These are phyloP conservation scores for Axinella damicornis DNA, from an alignment of 37 sponge, comb jelly and placozoan genomes.

Conservation along the genomic window DNA sequence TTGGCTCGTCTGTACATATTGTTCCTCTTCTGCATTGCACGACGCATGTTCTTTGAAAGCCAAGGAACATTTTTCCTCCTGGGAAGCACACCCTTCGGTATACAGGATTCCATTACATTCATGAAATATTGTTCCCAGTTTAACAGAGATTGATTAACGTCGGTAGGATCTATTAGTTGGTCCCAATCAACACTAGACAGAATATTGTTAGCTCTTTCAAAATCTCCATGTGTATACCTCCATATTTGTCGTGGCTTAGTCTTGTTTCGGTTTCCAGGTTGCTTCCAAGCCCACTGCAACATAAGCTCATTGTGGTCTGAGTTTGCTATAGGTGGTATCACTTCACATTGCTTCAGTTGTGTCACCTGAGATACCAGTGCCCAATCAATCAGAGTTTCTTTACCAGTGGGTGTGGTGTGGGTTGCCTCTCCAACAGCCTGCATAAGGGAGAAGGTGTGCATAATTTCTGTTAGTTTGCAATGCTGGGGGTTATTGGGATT, in stretches of 20 bases:
- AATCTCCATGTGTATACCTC: background rate
- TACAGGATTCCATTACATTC: background rate
- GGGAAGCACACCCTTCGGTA: background rate
- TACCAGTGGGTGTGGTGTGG: background rate
- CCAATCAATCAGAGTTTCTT: background rate
- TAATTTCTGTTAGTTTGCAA: too few relatives aligned
- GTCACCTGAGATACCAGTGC: background rate
- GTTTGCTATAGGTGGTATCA: conserved; percentile 1
- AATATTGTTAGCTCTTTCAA: background rate
- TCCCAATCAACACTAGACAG: too few relatives aligned
- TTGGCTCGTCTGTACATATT: background rate
- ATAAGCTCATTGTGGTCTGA: background rate
- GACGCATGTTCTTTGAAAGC: background rate
- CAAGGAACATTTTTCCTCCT: conserved; percentile 4
- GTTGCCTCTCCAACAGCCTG: background rate
- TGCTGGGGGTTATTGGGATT: too few relatives aligned
- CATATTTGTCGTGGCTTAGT: background rate
- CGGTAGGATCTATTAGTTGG: too few relatives aligned
- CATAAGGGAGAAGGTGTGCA: too few relatives aligned
- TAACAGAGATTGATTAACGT: too few relatives aligned
- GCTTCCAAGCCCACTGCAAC: background rate
- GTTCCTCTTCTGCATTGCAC: background rate
- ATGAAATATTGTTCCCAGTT: background rate
- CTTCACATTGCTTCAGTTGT: background rate
- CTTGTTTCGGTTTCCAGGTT: too few relatives aligned